Evolutionary conservation across 1,140 invertebrate genomes (phyloP).

Genomic region (Cotesia glomerata): DNA sequence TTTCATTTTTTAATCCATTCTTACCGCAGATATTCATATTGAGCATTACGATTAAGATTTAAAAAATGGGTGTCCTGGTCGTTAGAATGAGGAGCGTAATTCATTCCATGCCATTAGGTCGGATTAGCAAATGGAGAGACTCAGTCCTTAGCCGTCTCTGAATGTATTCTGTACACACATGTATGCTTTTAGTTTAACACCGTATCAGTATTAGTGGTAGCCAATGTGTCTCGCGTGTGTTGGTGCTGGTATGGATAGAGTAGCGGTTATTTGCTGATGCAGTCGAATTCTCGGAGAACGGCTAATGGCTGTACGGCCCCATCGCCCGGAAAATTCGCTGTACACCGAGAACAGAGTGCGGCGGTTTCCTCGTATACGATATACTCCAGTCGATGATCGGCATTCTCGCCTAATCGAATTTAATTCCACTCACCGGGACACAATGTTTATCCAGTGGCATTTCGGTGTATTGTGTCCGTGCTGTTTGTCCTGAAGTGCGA

Average conservation of each 20-base stretch:
- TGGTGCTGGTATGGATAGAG: too few relatives aligned
- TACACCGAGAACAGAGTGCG: conserved; percentile 5
- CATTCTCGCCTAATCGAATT: conserved; percentile 28
- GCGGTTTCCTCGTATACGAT: neutral
- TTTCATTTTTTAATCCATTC: too few relatives aligned
- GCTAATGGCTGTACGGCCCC: conserved; percentile 24
- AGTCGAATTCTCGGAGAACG: conserved; percentile 16
- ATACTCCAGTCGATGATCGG: conserved; percentile 14
- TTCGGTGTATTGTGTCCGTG: neutral
- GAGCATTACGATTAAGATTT: neutral
- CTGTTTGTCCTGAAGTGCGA: too few relatives aligned
- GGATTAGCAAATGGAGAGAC: conserved; percentile 2
- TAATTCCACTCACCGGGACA: conserved; percentile 23
- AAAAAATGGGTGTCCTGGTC: neutral
- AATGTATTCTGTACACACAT: neutral
- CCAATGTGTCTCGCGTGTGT: too few relatives aligned
- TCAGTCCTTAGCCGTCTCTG: neutral
- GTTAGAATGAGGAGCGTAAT: conserved; percentile 17
- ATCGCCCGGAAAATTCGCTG: conserved; percentile 28
- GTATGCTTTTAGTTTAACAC: too few relatives aligned
- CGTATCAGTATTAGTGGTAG: too few relatives aligned
- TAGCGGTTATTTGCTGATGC: conserved; percentile 25
- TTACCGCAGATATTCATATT: too few relatives aligned
- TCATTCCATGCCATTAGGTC: conserved; percentile 26
- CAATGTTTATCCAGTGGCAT: conserved; percentile 26